Percentiles rank a stretch among this genome's conserved stretches.
These are phyloP conservation scores for Cygnus buccinator DNA, from an alignment of 2,113 vertebrate genomes.

Conservation along the genomic window DNA sequence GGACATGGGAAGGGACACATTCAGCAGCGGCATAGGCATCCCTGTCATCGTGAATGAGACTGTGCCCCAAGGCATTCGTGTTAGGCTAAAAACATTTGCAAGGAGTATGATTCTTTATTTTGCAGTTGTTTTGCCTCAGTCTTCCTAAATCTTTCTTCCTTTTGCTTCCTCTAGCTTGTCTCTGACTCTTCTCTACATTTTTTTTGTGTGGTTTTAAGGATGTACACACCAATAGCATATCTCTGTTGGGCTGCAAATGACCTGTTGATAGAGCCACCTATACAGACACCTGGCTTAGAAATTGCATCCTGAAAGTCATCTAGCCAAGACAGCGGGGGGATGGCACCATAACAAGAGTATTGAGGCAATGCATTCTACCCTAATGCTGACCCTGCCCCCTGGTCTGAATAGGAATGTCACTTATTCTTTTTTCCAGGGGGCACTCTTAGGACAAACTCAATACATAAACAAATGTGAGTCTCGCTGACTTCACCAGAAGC, in stretches of 20 bases:
- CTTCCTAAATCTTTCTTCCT: background rate
- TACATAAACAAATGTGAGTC: background rate
- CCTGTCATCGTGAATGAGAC: background rate
- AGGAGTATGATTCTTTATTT: background rate
- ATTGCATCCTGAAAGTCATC: background rate
- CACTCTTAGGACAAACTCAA: background rate
- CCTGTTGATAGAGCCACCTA: background rate
- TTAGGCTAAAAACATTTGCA: background rate
- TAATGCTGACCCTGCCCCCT: too few relatives aligned
- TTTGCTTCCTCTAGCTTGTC: background rate
- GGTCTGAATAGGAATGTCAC: background rate
- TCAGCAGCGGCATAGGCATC: background rate
- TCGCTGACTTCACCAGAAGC: background rate
- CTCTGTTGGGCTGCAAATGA: background rate
- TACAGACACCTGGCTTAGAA: background rate
- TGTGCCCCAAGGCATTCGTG: background rate
- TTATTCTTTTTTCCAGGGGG: background rate
- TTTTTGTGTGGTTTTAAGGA: background rate
- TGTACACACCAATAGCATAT: accelerated
- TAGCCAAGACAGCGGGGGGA: background rate
- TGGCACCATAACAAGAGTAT: background rate
- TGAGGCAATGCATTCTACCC: background rate
- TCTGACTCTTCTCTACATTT: background rate
- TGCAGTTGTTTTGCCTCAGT: background rate
- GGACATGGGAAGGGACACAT: background rate